Base-by-base conservation (phyloP, 2,113 vertebrate species). In the Platichthys flesus region DNA sequence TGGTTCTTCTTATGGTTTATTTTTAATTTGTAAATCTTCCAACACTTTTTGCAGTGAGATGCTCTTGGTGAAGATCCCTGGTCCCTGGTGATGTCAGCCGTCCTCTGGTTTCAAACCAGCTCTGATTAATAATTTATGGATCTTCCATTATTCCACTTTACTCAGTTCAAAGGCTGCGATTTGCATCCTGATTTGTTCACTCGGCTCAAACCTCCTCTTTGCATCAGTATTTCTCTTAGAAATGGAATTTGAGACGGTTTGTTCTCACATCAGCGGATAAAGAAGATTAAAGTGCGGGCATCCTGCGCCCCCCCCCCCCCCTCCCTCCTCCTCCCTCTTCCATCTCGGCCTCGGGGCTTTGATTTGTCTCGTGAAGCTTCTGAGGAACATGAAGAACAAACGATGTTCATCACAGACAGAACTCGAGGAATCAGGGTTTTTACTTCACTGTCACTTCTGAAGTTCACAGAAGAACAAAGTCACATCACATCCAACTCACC, bases 271-370 rank as follows among this genome's bases (percentile, higher is more conserved):
- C 95, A 95, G 93, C 94, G 94, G 74, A 93, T 93, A 42, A 93
- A 92, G 93, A 95, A 96, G 96, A 97, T 96, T 95, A 95, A 97
- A 97, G 96, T 95, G 93, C 88, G 89, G 73, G 90, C 89, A 91
- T 93, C 93, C 76, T 90, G 92, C 90, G 81, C 69, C 92, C 6
- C 45, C 45, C 6, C 45, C 2, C 5, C 13, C 45, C 2, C 13
- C 45, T n/a, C 26, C 3, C 14, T 14, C 45, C 16, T 2, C 45
- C 16, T 15, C 45, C 15, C 45, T 47, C 45, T 47, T 47, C 45
- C 45, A 5, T 7, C 45, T 16, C 45, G 45, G 13, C 45, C 68
- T 81, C 58, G 6, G 64, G 71, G 49, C 83, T 85, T 83, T 86
- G 79, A 90, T 84, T 83, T 76, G 70, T 81, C 71, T 76, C 37